A percentile compares a stretch with the other conserved stretches of the same genome.
phyloP scores from a whole-genome alignment of 2,797 vertebrate species.

The Eospalax fontanierii region DNA sequence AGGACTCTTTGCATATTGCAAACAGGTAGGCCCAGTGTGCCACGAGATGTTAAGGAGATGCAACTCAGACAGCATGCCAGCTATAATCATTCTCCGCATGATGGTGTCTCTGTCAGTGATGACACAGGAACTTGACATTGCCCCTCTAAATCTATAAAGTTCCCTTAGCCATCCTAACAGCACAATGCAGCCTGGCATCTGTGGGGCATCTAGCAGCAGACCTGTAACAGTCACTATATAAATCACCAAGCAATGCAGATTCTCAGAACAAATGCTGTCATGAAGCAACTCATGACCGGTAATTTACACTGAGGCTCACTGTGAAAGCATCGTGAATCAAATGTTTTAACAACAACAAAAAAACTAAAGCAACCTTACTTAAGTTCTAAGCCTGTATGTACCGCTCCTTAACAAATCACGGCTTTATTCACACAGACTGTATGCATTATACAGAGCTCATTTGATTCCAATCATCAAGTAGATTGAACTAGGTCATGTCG shows the following conservation, averaged over 20 bases:
- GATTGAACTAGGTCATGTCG: not conserved
- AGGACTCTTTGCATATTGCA: no score
- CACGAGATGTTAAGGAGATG: no score
- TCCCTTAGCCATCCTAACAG: no score
- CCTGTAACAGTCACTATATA: not conserved
- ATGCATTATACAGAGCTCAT: not conserved
- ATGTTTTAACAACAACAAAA: conserved; percentile 14
- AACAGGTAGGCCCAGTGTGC: no score
- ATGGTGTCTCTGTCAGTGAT: no score
- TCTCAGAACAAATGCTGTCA: not conserved
- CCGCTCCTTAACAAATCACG: not conserved
- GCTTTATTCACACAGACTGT: conserved; percentile 23
- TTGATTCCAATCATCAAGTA: not conserved
- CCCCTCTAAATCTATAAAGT: no score
- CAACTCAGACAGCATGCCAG: no score
- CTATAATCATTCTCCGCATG: no score
- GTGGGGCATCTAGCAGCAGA: no score
- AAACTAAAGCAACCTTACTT: not conserved
- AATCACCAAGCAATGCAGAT: not conserved
- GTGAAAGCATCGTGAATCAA: not conserved
- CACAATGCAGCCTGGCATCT: no score
- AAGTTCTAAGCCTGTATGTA: not conserved
- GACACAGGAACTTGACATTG: no score
- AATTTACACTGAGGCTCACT: not conserved
- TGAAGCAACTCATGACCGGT: not conserved